Evolutionary conservation across 2,888 invertebrate species (phyloP), one percentile per base, ranked within the genome.

Genomic region (Dicranocentrus wangi): DNA sequence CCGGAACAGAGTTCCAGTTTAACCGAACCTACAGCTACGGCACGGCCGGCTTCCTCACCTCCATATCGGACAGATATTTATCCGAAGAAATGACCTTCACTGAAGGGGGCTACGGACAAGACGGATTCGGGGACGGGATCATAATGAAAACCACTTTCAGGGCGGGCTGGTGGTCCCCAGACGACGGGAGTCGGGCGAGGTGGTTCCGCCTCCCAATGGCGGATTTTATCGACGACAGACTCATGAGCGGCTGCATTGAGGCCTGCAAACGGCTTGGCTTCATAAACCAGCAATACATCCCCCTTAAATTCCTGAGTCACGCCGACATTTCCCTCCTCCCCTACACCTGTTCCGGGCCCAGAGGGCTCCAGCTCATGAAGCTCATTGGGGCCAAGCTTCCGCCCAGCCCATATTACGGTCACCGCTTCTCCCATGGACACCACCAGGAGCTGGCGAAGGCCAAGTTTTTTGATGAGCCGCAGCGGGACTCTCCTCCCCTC

Each of bases 41-140:
- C 32, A 73, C 81, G 27, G 78, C 85, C 2, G 85, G 86, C 0
- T 81, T 80, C 61, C 53, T 87, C 2, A 68, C 66, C 0, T 42
- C 68, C 39, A 69, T 87, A 1, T 2, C 51, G 15, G 87, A 84
- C 61, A 79, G 71, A 13, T 85, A 78, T 51, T 69, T 86, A 10
- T 32, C 66, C 0, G 73, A 86, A 73, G 63, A 58, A 3, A 39
- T 87, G 15, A 42, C 65, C 3, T 87, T 83, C 68, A 85, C 80
- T 0, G 43, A 72, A 1, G 75, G 58, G 5, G 84, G 86, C 25
- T 87, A 87, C 55, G 87, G 87, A 15, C 83, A 85, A 51, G 8
- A 10, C 23, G 86, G 63, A 53, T 76, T 60, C 79, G 87, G 65
- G 8, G 80, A 68, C 42, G 85, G 81, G 13, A 83, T 70, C 58